Evolutionary conservation across 1,140 invertebrate genomes (phyloP).

Genomic region (Meloidogyne floridensis): DNA sequence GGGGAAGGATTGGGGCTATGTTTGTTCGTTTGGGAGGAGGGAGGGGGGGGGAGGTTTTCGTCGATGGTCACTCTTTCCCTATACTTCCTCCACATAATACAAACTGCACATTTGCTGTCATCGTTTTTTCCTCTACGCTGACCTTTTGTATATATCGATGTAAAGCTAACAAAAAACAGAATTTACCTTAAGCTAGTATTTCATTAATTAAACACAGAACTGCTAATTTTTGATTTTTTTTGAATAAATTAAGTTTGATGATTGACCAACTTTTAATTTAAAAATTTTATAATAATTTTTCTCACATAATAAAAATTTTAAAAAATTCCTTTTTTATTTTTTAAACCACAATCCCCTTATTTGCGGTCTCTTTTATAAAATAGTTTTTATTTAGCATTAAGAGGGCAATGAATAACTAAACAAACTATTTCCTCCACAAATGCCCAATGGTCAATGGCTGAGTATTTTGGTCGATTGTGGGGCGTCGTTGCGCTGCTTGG

Average conservation of each 20-base stretch:
- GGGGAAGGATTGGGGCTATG: background rate
- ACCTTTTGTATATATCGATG: background rate
- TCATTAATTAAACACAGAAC: too few species aligned
- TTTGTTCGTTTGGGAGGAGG: background rate
- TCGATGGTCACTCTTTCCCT: background rate
- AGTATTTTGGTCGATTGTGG: background rate
- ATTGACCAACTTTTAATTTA: too few species aligned
- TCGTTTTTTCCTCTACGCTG: background rate
- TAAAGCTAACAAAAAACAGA: background rate
- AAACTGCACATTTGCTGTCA: slow-evolving; percentile 1
- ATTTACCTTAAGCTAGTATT: background rate
- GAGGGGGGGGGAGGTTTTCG: background rate
- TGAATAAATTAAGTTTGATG: too few species aligned
- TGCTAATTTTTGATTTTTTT: background rate
- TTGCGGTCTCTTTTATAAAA: too few species aligned
- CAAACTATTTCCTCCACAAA: background rate
- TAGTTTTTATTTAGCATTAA: too few species aligned
- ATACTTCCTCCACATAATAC: background rate
- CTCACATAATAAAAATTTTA: too few species aligned
- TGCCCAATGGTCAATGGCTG: background rate
- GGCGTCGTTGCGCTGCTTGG: background rate
- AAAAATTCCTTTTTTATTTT: too few species aligned
- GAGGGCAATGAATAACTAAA: background rate
- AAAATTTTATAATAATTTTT: too few species aligned
- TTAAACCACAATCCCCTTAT: too few species aligned